Evolutionary conservation across 1,140 invertebrate species (phyloP).

Genomic region (Geopemphigus sp.): DNA sequence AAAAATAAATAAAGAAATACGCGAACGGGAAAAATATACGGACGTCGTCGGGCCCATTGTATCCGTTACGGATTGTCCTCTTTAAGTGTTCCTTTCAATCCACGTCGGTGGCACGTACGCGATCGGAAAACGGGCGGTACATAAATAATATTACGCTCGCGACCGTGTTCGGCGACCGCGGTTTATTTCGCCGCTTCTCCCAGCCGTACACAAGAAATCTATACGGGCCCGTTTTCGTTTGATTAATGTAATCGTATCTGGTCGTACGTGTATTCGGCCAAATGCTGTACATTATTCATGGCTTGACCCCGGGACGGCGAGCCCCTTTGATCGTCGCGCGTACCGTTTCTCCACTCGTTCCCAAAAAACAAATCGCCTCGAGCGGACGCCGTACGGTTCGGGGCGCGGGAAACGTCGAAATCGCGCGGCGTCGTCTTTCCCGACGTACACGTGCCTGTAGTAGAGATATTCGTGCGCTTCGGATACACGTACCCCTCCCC

Average conservation of each 20-base stretch:
- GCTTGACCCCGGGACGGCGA: background rate
- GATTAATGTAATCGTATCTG: slow-evolving; percentile 47
- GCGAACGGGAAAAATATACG: background rate
- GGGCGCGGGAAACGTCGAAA: too few relatives aligned
- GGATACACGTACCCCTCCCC: too few relatives aligned
- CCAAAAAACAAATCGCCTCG: too few relatives aligned
- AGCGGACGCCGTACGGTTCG: too few relatives aligned
- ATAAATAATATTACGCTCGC: slow-evolving; percentile 7
- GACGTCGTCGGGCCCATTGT: background rate
- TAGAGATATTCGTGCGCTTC: too few relatives aligned
- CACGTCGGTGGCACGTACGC: background rate
- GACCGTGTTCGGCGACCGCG: slow-evolving; percentile 16
- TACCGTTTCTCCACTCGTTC: too few relatives aligned
- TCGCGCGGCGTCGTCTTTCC: too few relatives aligned
- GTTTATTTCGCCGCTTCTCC: slow-evolving; percentile 17
- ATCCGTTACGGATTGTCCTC: slow-evolving; percentile 19
- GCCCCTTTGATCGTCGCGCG: background rate
- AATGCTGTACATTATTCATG: slow-evolving; percentile 45
- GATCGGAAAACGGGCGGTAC: slow-evolving; percentile 8
- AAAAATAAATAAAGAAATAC: too few relatives aligned
- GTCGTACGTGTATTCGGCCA: slow-evolving; percentile 11
- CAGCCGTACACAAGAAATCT: too few relatives aligned
- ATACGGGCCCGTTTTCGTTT: slow-evolving; percentile 33
- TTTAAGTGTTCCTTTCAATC: slow-evolving; percentile 22
- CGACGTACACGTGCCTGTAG: too few relatives aligned